Evolutionary conservation across 2,888 invertebrate genomes (phyloP).

Genomic region (Leucozona laternaria): DNA sequence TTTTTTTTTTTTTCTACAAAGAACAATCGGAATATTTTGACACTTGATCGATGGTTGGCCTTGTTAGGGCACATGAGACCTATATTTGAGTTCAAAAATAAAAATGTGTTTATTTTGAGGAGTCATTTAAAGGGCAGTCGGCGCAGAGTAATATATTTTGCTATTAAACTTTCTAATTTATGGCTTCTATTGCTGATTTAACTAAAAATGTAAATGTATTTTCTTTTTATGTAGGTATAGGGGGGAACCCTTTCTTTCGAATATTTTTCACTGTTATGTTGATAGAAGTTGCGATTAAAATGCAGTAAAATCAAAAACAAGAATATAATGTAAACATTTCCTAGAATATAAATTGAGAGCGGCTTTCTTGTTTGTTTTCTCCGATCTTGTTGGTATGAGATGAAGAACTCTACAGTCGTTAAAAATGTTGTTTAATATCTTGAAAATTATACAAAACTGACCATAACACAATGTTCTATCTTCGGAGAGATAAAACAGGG

Average conservation of each 20-base stretch:
- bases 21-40: constrained; percentile 67
- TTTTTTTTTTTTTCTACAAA: constrained; percentile 13
- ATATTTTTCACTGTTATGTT: constrained; percentile 44
- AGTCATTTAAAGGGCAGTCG: constrained; percentile 25
- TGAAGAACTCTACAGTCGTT: not conserved
- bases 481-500: not conserved
- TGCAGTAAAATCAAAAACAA: constrained; percentile 49
- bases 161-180: constrained; percentile 74
- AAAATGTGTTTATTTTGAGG: constrained; percentile 62
- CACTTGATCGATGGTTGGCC: constrained; percentile 72
- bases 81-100: constrained; percentile 1
- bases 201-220: constrained; percentile 50
- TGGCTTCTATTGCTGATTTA: constrained; percentile 67
- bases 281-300: constrained; percentile 69
- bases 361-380: not conserved
- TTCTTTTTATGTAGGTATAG: not conserved
- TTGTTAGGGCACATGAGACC: constrained; percentile 66
- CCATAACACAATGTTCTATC: not conserved
- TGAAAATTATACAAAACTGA: constrained; percentile 13
- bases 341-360: constrained; percentile 7
- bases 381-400: not conserved
- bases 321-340: constrained; percentile 27
- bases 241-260: not conserved
- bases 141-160: constrained; percentile 41
- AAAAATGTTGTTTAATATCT: constrained; percentile 1